Percentiles rank a stretch among this genome's conserved stretches.
These are phyloP conservation scores for Tethya wilhelma DNA, from an alignment of 37 sponge, comb jelly and placozoan species.

Conservation along the genomic window DNA sequence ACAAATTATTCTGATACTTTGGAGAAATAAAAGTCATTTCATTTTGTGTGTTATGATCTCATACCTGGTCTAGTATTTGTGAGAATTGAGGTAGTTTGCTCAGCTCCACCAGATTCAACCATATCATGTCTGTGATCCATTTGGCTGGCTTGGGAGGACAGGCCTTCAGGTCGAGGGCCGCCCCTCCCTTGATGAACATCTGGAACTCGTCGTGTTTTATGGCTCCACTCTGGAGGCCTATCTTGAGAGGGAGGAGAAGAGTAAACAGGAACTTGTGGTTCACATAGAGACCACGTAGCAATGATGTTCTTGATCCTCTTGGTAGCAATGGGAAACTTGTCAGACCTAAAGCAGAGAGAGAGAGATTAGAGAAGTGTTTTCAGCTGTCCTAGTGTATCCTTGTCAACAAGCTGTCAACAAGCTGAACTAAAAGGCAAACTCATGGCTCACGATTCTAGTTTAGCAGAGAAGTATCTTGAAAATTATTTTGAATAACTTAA, in stretches of 20 bases:
- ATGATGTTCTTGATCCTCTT: slow-evolving; percentile 93
- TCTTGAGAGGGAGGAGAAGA: slow-evolving; percentile 94
- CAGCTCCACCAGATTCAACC: slow-evolving; percentile 97
- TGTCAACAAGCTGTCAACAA: no score
- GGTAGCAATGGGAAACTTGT: slow-evolving; percentile 87
- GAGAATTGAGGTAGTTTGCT: slow-evolving; percentile 92
- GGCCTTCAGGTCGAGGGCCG: slow-evolving; percentile 97
- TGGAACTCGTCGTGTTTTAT: slow-evolving; percentile 93
- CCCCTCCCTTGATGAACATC: slow-evolving; percentile 97
- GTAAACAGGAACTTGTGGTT: slow-evolving; percentile 99
- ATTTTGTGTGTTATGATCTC: not conserved
- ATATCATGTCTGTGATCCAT: slow-evolving; percentile 97
- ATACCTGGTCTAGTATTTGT: slow-evolving; percentile 91
- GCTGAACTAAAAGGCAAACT: no score
- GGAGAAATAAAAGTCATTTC: no score
- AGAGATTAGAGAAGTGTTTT: no score
- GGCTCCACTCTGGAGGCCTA: slow-evolving; percentile 78
- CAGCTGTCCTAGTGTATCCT: no score
- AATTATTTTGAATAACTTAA: no score
- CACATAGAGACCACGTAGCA: slow-evolving; percentile 92
- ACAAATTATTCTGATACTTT: no score
- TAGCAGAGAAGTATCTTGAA: no score
- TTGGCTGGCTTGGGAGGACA: slow-evolving; percentile 87
- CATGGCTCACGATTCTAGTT: no score
- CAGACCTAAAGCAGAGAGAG: slow-evolving; percentile 83